Percentiles rank a stretch among this genome's conserved stretches.
These are phyloP conservation scores for Orbicella faveolata DNA, from an alignment of 64 coral and sea anemone genomes.

Conservation along the genomic window DNA sequence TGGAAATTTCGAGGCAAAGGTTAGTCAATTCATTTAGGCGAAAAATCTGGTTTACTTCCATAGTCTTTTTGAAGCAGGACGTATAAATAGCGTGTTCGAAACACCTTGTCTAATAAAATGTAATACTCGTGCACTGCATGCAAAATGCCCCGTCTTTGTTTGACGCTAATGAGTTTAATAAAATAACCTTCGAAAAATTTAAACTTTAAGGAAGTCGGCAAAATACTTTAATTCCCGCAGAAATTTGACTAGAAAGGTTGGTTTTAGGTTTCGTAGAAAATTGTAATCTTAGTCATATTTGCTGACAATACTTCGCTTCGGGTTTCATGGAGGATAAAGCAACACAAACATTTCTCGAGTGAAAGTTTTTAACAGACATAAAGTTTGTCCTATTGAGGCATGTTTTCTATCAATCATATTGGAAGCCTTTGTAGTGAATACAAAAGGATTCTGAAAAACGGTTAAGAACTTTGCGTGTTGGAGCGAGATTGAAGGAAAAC, in stretches of 20 bases:
- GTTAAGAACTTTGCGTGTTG: neutral
- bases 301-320: neutral
- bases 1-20: neutral
- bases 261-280: neutral
- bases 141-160: neutral
- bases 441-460: neutral
- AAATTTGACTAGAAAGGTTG: neutral
- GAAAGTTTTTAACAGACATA: neutral
- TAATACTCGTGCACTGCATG: neutral
- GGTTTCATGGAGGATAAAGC: neutral
- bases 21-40: too few species aligned
- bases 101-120: too few species aligned
- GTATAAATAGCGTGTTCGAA: too few species aligned
- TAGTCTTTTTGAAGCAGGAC: too few species aligned
- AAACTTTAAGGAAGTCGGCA: constrained; percentile 12
- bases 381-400: neutral
- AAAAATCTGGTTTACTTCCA: too few species aligned
- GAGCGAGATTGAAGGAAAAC: neutral
- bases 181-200: neutral
- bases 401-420: neutral
- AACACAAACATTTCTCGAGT: neutral
- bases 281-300: neutral
- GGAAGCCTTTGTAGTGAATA: neutral
- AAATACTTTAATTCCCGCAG: neutral
- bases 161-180: neutral